Evolutionary conservation across 2,888 invertebrate species (phyloP), one percentile per base, ranked within the genome.

Genomic region (Lottia scabra): DNA sequence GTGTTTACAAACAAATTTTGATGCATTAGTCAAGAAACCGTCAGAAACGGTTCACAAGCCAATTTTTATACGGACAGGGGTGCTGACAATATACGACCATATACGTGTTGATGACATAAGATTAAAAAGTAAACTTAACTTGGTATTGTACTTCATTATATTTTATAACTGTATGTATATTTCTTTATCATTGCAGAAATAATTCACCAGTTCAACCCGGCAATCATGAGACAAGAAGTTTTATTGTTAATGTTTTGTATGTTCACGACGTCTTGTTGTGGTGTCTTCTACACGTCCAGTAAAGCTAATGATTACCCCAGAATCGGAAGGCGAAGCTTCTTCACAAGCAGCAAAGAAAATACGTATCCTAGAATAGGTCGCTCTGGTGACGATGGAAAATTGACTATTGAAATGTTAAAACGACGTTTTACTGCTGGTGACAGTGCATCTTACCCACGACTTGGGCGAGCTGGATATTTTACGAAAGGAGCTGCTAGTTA

Each of bases 241-340:
- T 46, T 70, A 26, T 43, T 75, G 27, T 70, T 72, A 66, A 67
- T 75, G 43, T n/a, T 72, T 56, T 70, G 66, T 38, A 62, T 70
- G 0, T 45, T 75, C 46, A 72, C 72, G 1, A 72, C 76, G 16
- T 67, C 68, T 48, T 67, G 69, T 46, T 75, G 69, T 13, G 74
- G 75, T 1, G 73, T 79, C n/a, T 79, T 79, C 75, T 79, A 75
- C 73, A 79, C 76, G 13, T 67, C 75, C 46, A 68, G 73, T 71
- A 73, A 68, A 65, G 75, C 75, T 63, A 76, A 77, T 67, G 78
- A 78, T 73, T 79, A 78, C 63, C 78, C 78, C 0, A 65, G 77
- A 8, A 74, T 79, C 1, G 79, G 79, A 43, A 48, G 77, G 12
- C 67, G 79, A 12, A 74, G 70, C 56, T 73, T 75, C 68, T 79